These are phyloP conservation scores for Papilio machaon DNA, from an alignment of 1,140 invertebrate genomes.

Conservation along the genomic window DNA sequence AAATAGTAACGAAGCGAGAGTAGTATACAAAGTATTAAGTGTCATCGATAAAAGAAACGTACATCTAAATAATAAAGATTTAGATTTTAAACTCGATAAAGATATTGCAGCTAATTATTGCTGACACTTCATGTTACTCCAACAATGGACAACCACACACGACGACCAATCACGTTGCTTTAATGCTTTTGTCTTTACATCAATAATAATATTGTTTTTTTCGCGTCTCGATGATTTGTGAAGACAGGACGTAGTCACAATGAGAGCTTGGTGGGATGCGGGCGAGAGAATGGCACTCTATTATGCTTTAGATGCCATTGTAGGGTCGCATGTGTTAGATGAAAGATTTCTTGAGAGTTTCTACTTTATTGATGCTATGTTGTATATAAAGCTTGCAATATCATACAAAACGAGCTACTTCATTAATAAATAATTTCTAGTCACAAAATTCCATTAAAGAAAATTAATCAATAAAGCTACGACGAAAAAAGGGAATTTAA, in stretches of 20 bases:
- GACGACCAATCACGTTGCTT: constrained; percentile 57
- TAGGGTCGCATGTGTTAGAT: constrained; percentile 55
- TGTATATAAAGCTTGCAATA: neutral
- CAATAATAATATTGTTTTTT: constrained; percentile 59
- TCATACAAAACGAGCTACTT: neutral
- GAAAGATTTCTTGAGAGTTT: constrained; percentile 44
- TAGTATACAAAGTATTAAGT: constrained; percentile 30
- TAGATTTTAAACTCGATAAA: constrained; percentile 59
- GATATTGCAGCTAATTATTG: constrained; percentile 59
- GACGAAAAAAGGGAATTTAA: constrained; percentile 37
- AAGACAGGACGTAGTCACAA: constrained; percentile 67
- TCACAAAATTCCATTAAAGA: constrained; percentile 37
- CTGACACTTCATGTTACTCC: constrained; percentile 49
- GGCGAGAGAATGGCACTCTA: constrained; percentile 64
- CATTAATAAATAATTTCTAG: neutral
- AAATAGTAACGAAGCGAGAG: constrained; percentile 21
- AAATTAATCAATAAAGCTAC: constrained; percentile 40
- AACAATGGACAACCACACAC: constrained; percentile 64
- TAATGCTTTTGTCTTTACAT: constrained; percentile 64
- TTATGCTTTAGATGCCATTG: constrained; percentile 54
- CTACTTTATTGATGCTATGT: constrained; percentile 17
- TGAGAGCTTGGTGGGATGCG: constrained; percentile 63
- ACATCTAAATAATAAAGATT: constrained; percentile 39
- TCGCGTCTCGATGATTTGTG: constrained; percentile 65
- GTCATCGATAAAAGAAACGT: constrained; percentile 34